These are phyloP conservation scores for Stenurella melanura DNA, from an alignment of 2,888 invertebrate genomes.

Conservation along the genomic window DNA sequence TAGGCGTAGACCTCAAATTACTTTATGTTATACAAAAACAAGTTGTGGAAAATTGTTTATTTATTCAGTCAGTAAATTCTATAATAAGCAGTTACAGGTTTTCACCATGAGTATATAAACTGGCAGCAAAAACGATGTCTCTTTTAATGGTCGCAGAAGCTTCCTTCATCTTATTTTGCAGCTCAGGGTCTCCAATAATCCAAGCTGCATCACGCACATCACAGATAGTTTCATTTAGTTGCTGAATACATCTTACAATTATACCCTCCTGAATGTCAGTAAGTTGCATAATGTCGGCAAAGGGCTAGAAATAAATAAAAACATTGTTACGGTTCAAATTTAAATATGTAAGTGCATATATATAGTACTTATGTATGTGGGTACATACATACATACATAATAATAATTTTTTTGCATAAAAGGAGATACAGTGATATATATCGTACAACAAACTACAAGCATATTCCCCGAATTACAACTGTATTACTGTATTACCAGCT, in stretches of 20 bases:
- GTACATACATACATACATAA: too few species aligned
- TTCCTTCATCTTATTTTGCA: conserved; percentile 96
- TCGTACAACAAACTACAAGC: too few species aligned
- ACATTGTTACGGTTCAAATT: background rate
- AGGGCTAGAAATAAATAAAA: conserved; percentile 78
- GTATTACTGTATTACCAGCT: too few species aligned
- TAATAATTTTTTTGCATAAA: too few species aligned
- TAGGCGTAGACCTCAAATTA: background rate
- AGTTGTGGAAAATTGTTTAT: conserved; percentile 9
- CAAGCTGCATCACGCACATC: conserved; percentile 94
- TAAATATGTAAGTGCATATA: too few species aligned
- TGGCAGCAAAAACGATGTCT: conserved; percentile 98
- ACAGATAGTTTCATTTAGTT: conserved; percentile 92
- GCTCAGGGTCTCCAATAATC: conserved; percentile 93
- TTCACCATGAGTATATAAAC: conserved; percentile 86
- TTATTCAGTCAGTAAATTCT: conserved; percentile 6
- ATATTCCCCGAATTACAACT: too few species aligned
- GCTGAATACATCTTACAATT: conserved; percentile 97
- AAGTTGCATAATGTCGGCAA: conserved; percentile 92
- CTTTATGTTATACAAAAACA: background rate
- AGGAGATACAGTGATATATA: too few species aligned
- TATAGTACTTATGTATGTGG: too few species aligned
- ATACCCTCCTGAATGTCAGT: conserved; percentile 98
- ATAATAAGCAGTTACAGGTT: conserved; percentile 40
- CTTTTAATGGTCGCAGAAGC: conserved; percentile 94